phyloP scores from a whole-genome alignment of 2,113 vertebrate genomes.

The Polypterus senegalus region DNA sequence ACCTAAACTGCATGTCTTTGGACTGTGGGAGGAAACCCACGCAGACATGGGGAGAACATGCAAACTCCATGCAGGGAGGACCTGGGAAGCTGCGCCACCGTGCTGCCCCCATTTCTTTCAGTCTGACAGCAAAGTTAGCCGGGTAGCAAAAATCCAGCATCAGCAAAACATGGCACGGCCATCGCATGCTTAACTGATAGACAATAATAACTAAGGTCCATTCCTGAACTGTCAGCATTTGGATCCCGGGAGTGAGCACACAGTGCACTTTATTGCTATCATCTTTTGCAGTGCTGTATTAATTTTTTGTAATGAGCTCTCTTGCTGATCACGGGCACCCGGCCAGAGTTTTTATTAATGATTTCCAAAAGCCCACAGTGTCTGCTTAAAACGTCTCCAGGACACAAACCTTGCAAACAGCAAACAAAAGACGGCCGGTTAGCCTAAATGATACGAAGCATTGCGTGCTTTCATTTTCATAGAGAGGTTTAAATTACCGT shows the following conservation, averaged over 20 bases:
- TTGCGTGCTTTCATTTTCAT: background rate
- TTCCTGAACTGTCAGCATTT: slow-evolving; percentile 13
- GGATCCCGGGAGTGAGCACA: slow-evolving; percentile 16
- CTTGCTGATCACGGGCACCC: slow-evolving; percentile 22
- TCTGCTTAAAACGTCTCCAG: slow-evolving; percentile 17
- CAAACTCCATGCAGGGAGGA: too few species aligned
- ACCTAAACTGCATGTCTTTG: too few species aligned
- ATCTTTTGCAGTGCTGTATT: slow-evolving; percentile 19
- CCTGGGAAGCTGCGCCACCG: too few species aligned
- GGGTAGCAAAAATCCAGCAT: too few species aligned
- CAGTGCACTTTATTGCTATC: slow-evolving; percentile 5
- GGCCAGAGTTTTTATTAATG: slow-evolving; percentile 25
- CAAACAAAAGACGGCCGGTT: background rate
- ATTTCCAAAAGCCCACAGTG: slow-evolving; percentile 17
- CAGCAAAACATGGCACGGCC: background rate
- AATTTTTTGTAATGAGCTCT: slow-evolving; percentile 26
- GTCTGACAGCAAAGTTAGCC: too few species aligned
- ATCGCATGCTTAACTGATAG: background rate
- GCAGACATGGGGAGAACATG: too few species aligned
- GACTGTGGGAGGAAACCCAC: too few species aligned
- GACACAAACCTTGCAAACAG: background rate
- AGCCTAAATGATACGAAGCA: background rate
- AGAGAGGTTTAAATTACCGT: too few species aligned
- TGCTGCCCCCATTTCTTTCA: too few species aligned
- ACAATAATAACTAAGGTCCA: background rate